Evolutionary conservation across 2,113 vertebrate species (phyloP).

Genomic region (Atractosteus spatula): DNA sequence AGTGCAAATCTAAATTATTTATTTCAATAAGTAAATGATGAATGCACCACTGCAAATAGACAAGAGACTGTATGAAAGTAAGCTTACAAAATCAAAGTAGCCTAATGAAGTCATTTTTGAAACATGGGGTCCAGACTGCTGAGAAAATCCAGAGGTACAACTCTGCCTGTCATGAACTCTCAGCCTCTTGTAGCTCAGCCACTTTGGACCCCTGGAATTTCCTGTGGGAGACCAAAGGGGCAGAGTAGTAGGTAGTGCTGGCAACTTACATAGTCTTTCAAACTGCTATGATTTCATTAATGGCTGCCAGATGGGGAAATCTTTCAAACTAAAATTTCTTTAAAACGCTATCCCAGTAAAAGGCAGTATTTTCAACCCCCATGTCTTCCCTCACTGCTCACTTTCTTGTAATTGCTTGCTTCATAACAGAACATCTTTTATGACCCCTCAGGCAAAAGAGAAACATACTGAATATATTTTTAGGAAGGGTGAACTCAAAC

Average conservation of each 20-base stretch:
- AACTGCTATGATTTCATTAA: conserved; percentile 42
- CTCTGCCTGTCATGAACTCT: not conserved
- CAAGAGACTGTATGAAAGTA: not conserved
- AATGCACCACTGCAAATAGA: not conserved
- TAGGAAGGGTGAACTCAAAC: conserved; percentile 46
- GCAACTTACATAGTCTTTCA: conserved; percentile 30
- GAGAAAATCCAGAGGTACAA: not conserved
- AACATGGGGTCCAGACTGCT: not conserved
- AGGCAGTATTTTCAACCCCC: conserved; percentile 7
- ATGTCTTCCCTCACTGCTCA: not conserved
- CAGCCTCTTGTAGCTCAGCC: conserved; percentile 20
- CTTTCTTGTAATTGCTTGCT: not conserved
- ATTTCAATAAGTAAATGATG: not conserved
- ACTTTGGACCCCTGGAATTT: conserved; percentile 61
- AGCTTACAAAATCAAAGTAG: not conserved
- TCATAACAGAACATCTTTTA: not conserved
- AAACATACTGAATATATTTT: conserved; percentile 48
- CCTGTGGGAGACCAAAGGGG: conserved; percentile 44
- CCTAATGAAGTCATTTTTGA: conserved; percentile 1
- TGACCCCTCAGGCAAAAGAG: conserved; percentile 25
- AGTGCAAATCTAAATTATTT: too few relatives aligned
- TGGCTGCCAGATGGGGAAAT: conserved; percentile 52
- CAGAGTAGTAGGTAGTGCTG: conserved; percentile 46
- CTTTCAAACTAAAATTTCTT: conserved; percentile 11
- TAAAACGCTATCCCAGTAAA: conserved; percentile 15